Evolutionary conservation across 1,140 invertebrate species (phyloP), one percentile per base, ranked within the genome.

Genomic region (Zaprionus davidi): DNA sequence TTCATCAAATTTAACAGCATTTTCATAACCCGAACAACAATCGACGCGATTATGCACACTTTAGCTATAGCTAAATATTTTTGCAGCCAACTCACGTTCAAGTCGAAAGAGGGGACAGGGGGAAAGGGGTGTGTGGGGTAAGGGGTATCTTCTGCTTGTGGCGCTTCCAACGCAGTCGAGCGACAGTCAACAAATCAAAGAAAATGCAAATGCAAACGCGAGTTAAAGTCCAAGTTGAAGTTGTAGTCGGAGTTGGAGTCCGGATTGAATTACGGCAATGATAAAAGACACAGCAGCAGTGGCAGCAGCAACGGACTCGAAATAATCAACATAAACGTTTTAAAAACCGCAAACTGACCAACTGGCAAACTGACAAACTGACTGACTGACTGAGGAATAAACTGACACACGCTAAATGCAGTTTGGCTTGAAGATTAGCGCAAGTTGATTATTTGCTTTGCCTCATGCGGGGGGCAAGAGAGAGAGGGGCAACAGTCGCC

Each of bases 391-490:
- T 17, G 26, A 56, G 56, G 22, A 46, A 59, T 34, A 34, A 44
- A 46, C 60, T 9, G 71, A 70, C 64, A 63, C 28, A 36, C 26
- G 65, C 78, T 79, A 79, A 79, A 79, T 79, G 78, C 69, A 79
- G 74, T 77, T 77, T 66, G 46, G 70, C 26, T 44, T 46, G 59
- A 17, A 80, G 78, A 80, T 80, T 80, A 78, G 78, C 70, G 70
- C 75, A 57, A 77, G 78, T 80, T 80, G 78, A 80, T 80, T 80
- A 80, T 80, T 78, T 80, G 49, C 74, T 68, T 76, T 79, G 76
- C 56, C 71, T 64, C 11, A 6, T 44, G 2, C 15, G 15, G 1
- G 15, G 34, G 7, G 17, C 2, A 9, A 5, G 24, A 53, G 34
- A 17, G 34, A 41, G 20, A 20, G 9, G 11, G 31, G 6, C 26